phyloP scores from a whole-genome alignment of 2,888 invertebrate species.

The Drosophila gaucha region DNA sequence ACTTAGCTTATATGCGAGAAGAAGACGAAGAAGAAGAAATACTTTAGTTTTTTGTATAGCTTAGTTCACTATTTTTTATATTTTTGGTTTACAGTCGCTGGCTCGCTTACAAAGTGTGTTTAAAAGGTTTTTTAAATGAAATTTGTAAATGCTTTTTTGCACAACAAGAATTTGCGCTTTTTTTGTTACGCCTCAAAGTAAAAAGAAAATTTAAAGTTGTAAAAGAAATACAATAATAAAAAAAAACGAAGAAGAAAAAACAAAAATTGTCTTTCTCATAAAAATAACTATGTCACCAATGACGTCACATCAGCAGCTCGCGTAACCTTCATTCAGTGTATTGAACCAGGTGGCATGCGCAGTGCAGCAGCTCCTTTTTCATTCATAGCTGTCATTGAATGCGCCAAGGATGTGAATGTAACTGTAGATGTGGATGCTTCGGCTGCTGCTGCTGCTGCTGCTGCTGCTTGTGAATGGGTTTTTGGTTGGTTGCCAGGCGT shows the following conservation, averaged over 20 bases:
- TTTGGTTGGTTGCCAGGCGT: conserved; percentile 21
- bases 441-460: neutral
- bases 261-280: conserved; percentile 6
- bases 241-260: conserved; percentile 17
- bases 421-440: conserved; percentile 37
- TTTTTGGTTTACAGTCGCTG: conserved; percentile 41
- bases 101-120: conserved; percentile 37
- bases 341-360: conserved; percentile 83
- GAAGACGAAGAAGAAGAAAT: neutral
- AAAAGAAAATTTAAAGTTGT: conserved; percentile 48
- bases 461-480: conserved; percentile 63
- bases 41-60: conserved; percentile 12
- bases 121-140: conserved; percentile 55
- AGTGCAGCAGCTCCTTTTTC: conserved; percentile 60
- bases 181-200: conserved; percentile 60
- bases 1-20: conserved; percentile 1
- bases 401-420: conserved; percentile 50
- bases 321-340: conserved; percentile 74
- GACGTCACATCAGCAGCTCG: conserved; percentile 66
- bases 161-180: conserved; percentile 42
- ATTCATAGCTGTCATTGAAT: conserved; percentile 51
- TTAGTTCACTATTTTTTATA: too few relatives aligned
- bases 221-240: conserved; percentile 23
- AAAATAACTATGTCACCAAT: conserved; percentile 67
- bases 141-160: conserved; percentile 63